phyloP scores from a whole-genome alignment of 2,113 vertebrate species.

The Spheniscus mendiculus region DNA sequence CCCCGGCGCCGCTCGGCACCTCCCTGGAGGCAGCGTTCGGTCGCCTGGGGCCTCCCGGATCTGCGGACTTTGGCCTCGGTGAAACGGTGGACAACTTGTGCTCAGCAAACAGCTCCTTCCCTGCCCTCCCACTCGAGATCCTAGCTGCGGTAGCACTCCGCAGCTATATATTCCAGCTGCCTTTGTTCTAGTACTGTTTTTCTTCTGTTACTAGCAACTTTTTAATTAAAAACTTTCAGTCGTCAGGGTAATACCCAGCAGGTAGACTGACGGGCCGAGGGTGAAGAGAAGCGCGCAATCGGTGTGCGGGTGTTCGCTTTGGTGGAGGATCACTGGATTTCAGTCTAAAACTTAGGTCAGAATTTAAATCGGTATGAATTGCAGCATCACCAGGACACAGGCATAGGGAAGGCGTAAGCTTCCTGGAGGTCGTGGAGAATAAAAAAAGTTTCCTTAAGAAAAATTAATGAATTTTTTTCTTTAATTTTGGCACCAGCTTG shows the following conservation, averaged over 20 bases:
- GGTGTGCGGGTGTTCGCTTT: not conserved
- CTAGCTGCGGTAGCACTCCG: not conserved
- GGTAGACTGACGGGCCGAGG: fast-evolving
- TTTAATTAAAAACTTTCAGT: not conserved
- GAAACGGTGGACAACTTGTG: no score
- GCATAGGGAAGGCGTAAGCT: not conserved
- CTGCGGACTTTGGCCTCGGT: not conserved
- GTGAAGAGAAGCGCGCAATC: not conserved
- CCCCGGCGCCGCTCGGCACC: not conserved
- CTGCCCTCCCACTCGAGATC: not conserved
- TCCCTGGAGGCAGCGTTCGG: not conserved
- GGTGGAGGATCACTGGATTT: not conserved
- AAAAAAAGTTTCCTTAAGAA: not conserved
- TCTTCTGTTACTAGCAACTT: not conserved
- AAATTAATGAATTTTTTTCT: not conserved
- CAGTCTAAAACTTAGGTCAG: fast-evolving
- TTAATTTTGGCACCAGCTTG: not conserved
- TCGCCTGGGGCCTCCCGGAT: not conserved
- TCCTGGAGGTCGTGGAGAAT: not conserved
- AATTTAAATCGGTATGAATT: not conserved
- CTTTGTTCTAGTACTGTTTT: not conserved
- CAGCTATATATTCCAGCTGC: not conserved
- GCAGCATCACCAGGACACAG: fast-evolving
- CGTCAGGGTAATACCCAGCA: not conserved
- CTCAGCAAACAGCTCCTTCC: not conserved